phyloP scores from a whole-genome alignment of 2,113 vertebrate genomes.

The Bufo gargarizans region DNA sequence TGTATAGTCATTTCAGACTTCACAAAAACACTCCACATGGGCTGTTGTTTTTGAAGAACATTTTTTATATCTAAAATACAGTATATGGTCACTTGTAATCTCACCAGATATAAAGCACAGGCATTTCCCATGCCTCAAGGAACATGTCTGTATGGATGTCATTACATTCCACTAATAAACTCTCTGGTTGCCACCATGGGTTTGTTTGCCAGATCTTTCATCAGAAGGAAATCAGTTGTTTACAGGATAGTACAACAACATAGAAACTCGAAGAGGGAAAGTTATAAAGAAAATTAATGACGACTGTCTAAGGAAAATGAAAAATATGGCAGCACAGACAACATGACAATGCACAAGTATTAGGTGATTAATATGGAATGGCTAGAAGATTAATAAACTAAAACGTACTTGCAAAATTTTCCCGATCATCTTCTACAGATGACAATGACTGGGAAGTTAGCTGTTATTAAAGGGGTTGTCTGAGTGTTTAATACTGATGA shows the following conservation, averaged over 20 bases:
- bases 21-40: neutral
- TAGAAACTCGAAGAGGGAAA: neutral
- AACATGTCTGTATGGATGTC: neutral
- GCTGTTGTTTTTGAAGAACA: neutral
- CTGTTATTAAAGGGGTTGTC: too few species aligned
- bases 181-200: neutral
- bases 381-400: too few species aligned
- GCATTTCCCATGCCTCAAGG: too few species aligned
- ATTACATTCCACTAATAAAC: slow-evolving; percentile 27
- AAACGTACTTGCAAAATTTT: too few species aligned
- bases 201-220: slow-evolving; percentile 30
- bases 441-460: too few species aligned
- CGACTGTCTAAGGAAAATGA: neutral
- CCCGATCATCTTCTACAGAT: too few species aligned
- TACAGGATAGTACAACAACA: slow-evolving; percentile 9
- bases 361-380: neutral
- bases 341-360: neutral
- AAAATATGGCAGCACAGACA: neutral
- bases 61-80: too few species aligned
- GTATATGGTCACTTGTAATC: neutral
- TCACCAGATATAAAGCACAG: neutral
- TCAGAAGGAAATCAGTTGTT: slow-evolving; percentile 11
- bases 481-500: too few species aligned
- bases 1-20: neutral
- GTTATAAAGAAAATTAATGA: neutral